Evolutionary conservation across 2,888 invertebrate species (phyloP).

Genomic region (Troides oblongomaculatus): DNA sequence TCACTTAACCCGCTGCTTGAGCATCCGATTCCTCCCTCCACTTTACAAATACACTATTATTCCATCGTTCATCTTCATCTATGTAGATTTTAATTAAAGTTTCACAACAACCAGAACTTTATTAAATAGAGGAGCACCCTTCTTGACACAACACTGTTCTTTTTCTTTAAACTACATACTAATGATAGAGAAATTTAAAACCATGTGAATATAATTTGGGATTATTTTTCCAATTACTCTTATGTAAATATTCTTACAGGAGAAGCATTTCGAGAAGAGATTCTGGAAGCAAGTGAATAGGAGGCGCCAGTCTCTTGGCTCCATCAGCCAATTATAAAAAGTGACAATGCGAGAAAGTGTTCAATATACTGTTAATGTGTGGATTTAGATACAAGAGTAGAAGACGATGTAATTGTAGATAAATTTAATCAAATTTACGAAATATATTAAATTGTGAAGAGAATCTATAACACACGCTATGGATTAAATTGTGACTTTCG

Average conservation of each 20-base stretch:
- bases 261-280: slow-evolving; percentile 87
- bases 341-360: slow-evolving; percentile 34
- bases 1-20: slow-evolving; percentile 68
- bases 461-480: no score
- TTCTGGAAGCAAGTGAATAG: slow-evolving; percentile 90
- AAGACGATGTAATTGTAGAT: slow-evolving; percentile 20
- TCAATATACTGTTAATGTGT: slow-evolving; percentile 27
- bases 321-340: slow-evolving; percentile 69
- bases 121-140: no score
- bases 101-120: no score
- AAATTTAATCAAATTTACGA: slow-evolving; percentile 27
- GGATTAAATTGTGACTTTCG: slow-evolving; percentile 2
- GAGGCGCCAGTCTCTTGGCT: slow-evolving; percentile 82
- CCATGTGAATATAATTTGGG: no score
- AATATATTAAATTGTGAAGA: slow-evolving; percentile 6
- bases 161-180: no score
- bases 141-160: no score
- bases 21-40: slow-evolving; percentile 45
- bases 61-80: slow-evolving; percentile 2
- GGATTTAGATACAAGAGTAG: slow-evolving; percentile 5
- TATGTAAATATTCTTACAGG: slow-evolving; percentile 75
- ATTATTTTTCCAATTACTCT: slow-evolving; percentile 31
- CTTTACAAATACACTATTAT: slow-evolving; percentile 5
- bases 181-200: no score
- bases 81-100: slow-evolving; percentile 2